Conservation (phyloP, 1,140 invertebrate genomes). For the Samia ricini region DNA sequence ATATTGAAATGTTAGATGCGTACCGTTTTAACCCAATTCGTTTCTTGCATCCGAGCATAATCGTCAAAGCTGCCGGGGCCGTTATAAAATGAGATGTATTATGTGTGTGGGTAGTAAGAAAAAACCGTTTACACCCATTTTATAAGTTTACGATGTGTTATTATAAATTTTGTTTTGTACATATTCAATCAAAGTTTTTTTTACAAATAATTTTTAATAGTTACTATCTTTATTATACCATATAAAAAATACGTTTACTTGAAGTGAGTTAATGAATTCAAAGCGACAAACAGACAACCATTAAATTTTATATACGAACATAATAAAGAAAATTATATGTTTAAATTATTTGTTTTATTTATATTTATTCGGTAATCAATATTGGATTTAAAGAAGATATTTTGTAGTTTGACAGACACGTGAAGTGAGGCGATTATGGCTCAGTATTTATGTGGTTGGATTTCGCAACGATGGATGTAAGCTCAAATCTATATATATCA, state of each 20-base stretch:
- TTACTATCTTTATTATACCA: background rate
- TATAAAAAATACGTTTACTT: background rate
- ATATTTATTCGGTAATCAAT: no score
- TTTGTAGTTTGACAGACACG: no score
- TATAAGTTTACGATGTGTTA: conserved; percentile 32
- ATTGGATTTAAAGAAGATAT: no score
- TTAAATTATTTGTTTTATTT: no score
- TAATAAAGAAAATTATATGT: no score
- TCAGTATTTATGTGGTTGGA: no score
- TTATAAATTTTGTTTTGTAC: conserved; percentile 27
- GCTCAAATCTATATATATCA: no score
- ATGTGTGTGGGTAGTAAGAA: conserved; percentile 21
- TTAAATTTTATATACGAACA: background rate
- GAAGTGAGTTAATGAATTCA: background rate
- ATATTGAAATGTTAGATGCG: background rate
- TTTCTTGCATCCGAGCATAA: conserved; percentile 48
- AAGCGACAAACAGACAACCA: background rate
- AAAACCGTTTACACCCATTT: conserved; percentile 39
- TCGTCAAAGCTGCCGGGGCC: conserved; percentile 41
- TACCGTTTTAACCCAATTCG: conserved; percentile 34
- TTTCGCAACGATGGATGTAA: no score
- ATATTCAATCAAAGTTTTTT: conserved; percentile 19
- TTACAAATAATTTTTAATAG: background rate
- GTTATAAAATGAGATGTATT: conserved; percentile 32
- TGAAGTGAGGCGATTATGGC: no score